Evolutionary conservation across 1,140 invertebrate genomes (phyloP).

Genomic region (Macrotrachela quadricornifera): DNA sequence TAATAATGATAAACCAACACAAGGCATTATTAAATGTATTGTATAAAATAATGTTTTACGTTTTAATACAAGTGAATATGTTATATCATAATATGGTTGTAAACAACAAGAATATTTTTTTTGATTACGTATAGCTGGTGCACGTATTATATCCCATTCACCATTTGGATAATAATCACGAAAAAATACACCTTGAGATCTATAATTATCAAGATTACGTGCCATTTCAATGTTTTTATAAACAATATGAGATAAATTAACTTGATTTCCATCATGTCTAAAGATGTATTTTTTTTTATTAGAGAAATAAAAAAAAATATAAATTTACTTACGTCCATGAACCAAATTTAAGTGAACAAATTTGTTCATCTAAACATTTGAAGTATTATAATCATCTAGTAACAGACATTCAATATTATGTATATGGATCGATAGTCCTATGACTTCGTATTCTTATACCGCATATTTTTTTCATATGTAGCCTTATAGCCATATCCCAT

Average conservation of each 20-base stretch:
- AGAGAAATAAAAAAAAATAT: conserved; percentile 44
- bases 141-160: conserved; percentile 13
- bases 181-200: conserved; percentile 1
- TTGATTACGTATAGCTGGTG: conserved; percentile 12
- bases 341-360: conserved; percentile 78
- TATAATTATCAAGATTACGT: neutral
- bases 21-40: conserved; percentile 29
- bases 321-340: conserved; percentile 78
- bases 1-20: conserved; percentile 51
- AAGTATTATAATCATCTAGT: too few relatives aligned
- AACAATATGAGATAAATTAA: neutral
- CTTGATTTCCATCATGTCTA: conserved; percentile 10
- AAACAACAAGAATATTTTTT: conserved; percentile 12
- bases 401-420: too few relatives aligned
- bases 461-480: too few relatives aligned
- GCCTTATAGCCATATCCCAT: too few relatives aligned
- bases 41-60: conserved; percentile 29
- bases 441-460: too few relatives aligned
- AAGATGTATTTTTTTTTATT: conserved; percentile 16
- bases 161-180: neutral
- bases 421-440: too few relatives aligned
- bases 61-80: conserved; percentile 24
- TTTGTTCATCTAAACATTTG: conserved; percentile 82
- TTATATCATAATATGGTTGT: conserved; percentile 64
- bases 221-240: neutral